Evolutionary conservation across 2,797 vertebrate species (phyloP).

Genomic region (Amblyraja radiata): DNA sequence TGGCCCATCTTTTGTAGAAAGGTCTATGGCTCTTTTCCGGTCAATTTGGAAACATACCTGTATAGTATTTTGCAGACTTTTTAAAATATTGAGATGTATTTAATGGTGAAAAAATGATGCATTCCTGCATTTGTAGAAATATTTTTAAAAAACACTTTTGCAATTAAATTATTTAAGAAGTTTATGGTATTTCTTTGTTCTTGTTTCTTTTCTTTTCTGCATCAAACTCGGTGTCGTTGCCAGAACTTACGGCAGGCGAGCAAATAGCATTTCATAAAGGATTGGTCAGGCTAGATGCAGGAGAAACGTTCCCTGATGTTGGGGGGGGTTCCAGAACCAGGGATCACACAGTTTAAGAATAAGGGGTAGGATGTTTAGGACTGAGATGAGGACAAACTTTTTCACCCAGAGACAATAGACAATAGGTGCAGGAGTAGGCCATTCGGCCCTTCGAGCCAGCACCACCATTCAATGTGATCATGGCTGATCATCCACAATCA

Average conservation of each 20-base stretch:
- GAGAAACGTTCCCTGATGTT: no score
- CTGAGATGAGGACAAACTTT: no score
- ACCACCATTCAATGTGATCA: no score
- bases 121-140: conserved; percentile 74
- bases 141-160: conserved; percentile 78
- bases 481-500: no score
- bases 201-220: conserved; percentile 45
- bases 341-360: no score
- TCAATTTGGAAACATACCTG: conserved; percentile 50
- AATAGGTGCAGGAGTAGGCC: no score
- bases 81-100: conserved; percentile 61
- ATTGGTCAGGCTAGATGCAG: no score
- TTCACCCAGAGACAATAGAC: no score
- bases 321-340: no score
- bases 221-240: background rate
- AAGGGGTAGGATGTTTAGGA: no score
- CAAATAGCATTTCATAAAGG: no score
- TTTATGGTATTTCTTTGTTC: conserved; percentile 53
- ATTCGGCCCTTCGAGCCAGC: no score
- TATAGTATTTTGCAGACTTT: conserved; percentile 55
- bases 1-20: conserved; percentile 38
- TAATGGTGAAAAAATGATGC: conserved; percentile 60
- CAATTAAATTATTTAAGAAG: conserved; percentile 89
- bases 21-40: background rate
- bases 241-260: background rate